A percentile compares a stretch with the other conserved stretches of the same genome.
phyloP scores from a whole-genome alignment of 2,888 invertebrate species.

The Parapristionchus giblindavisi region DNA sequence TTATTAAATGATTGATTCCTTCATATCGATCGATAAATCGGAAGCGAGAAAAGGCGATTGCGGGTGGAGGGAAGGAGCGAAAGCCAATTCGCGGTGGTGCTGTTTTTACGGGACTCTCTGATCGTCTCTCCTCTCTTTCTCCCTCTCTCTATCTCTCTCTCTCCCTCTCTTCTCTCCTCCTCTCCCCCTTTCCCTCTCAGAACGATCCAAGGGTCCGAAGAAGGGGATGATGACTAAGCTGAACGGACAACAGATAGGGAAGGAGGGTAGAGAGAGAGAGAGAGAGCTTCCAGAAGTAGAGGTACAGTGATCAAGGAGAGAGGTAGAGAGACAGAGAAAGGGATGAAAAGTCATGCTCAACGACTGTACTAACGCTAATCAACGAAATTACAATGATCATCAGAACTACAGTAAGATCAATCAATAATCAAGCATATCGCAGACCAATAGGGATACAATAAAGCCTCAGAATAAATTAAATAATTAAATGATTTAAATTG shows the following conservation, averaged over 20 bases:
- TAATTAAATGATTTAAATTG: not conserved
- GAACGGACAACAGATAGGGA: constrained; percentile 6
- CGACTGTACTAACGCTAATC: not conserved
- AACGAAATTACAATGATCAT: not conserved
- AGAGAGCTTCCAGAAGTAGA: constrained; percentile 9
- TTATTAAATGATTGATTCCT: no score
- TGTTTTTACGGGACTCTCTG: no score
- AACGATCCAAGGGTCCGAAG: not conserved
- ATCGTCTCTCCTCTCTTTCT: no score
- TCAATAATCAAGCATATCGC: not conserved
- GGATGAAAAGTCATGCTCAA: constrained; percentile 14
- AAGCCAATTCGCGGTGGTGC: no score
- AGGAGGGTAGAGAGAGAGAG: constrained; percentile 31
- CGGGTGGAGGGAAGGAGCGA: no score
- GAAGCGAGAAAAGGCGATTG: not conserved
- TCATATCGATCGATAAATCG: not conserved
- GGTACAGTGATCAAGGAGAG: constrained; percentile 20
- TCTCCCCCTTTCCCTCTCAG: no score
- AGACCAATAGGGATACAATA: not conserved
- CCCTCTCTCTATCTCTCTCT: no score
- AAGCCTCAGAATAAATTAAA: not conserved
- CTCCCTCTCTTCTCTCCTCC: no score
- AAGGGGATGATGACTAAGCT: constrained; percentile 27
- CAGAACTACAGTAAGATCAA: not conserved
- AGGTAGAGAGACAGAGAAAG: not conserved